A percentile compares a stretch with the other conserved stretches of the same genome.
Conservation (phyloP, 2,113 vertebrate species). For the Eretmochelys imbricata region DNA sequence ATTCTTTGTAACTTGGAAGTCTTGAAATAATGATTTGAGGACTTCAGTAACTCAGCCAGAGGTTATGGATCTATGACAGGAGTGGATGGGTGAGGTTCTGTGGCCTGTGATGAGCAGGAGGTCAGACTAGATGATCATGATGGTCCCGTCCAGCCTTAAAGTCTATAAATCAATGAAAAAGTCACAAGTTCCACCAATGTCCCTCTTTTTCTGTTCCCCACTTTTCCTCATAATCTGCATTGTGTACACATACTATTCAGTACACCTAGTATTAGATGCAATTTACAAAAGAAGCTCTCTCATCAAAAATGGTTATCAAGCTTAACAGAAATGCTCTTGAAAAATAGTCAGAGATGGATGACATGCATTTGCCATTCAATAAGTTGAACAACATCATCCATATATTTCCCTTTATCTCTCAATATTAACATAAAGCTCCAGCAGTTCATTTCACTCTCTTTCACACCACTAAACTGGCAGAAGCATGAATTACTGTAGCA, state of each 20-base stretch:
- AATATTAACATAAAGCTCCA: conserved; percentile 60
- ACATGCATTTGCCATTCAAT: background rate
- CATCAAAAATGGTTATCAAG: background rate
- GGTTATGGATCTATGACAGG: background rate
- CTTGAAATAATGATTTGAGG: background rate
- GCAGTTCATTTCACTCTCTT: conserved; percentile 43
- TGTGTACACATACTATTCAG: background rate
- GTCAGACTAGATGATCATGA: background rate
- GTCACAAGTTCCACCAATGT: background rate
- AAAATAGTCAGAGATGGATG: background rate
- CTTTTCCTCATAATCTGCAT: background rate
- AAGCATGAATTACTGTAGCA: conserved; percentile 81
- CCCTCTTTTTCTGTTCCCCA: background rate
- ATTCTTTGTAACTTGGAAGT: background rate
- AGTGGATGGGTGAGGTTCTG: background rate
- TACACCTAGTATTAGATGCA: background rate
- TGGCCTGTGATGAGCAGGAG: background rate
- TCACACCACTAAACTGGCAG: conserved; percentile 71
- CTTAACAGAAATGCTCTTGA: background rate
- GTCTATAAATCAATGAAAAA: background rate
- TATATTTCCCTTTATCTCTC: conserved; percentile 49
- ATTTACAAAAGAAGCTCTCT: background rate
- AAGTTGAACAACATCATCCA: background rate
- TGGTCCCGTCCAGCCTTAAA: background rate
- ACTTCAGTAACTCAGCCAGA: background rate